These are phyloP conservation scores for Dasypogon diadema DNA, from an alignment of 2,888 invertebrate genomes.

Conservation along the genomic window DNA sequence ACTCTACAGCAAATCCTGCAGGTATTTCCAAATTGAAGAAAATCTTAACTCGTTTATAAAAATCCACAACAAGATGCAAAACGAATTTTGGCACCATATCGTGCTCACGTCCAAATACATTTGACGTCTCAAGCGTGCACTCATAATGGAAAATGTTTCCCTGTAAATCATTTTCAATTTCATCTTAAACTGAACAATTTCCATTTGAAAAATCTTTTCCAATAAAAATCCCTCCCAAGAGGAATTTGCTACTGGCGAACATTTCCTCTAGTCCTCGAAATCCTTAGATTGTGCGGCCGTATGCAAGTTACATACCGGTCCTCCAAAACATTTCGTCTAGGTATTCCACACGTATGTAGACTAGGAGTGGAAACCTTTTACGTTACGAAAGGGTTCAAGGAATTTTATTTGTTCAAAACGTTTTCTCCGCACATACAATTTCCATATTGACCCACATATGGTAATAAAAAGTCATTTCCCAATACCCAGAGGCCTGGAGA, in stretches of 20 bases:
- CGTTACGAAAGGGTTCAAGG: background rate
- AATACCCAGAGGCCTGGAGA: background rate
- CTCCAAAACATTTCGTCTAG: background rate
- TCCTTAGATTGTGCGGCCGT: conserved; percentile 1
- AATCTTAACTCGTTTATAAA: no score
- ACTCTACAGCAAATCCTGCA: no score
- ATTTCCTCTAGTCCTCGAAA: conserved; percentile 8
- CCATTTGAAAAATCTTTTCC: conserved; percentile 46
- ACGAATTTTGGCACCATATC: background rate
- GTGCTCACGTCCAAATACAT: conserved; percentile 33
- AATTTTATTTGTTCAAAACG: background rate
- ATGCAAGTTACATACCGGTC: background rate
- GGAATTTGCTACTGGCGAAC: conserved; percentile 30
- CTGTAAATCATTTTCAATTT: conserved; percentile 54
- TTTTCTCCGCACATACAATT: conserved; percentile 32
- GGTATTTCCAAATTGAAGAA: no score
- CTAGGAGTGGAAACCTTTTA: conserved; percentile 8
- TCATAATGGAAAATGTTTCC: conserved; percentile 41
- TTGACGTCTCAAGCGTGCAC: conserved; percentile 34
- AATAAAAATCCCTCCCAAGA: conserved; percentile 36
- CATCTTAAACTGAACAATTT: conserved; percentile 54
- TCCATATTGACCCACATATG: conserved; percentile 53
- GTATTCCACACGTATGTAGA: background rate
- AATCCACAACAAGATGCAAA: no score
- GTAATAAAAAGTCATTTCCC: conserved; percentile 52